phyloP scores from a whole-genome alignment of 2,113 vertebrate species.

The Furnarius figulus region DNA sequence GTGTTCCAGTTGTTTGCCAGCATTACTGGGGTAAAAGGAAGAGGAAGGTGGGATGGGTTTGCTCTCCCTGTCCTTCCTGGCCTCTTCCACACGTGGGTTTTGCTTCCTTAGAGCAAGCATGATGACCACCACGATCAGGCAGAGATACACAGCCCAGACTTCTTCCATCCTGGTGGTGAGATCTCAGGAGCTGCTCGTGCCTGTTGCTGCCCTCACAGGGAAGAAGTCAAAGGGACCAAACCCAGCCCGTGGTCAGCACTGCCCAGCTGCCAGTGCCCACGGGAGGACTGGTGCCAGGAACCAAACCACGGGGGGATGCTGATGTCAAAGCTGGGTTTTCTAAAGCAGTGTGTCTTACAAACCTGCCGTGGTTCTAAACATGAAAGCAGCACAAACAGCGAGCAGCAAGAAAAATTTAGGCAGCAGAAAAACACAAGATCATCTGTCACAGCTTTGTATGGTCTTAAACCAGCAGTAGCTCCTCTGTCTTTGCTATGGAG shows the following conservation, averaged over 20 bases:
- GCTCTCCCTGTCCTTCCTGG: neutral
- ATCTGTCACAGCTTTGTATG: neutral
- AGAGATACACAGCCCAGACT: slow-evolving; percentile 63
- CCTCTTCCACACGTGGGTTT: neutral
- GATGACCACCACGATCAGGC: slow-evolving; percentile 30
- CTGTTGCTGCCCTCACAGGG: neutral
- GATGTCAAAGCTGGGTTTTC: neutral
- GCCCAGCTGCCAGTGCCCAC: neutral
- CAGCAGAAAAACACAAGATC: neutral
- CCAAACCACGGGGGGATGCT: neutral
- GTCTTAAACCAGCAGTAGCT: neutral
- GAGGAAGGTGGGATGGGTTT: neutral
- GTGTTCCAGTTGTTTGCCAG: neutral
- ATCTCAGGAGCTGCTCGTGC: neutral
- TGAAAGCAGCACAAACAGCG: neutral
- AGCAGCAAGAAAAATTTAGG: neutral
- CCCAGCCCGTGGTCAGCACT: neutral
- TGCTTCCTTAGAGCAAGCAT: slow-evolving; percentile 48
- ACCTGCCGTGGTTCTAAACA: neutral
- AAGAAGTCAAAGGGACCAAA: neutral
- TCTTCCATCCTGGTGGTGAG: slow-evolving; percentile 41
- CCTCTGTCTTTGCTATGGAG: neutral
- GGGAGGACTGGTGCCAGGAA: neutral
- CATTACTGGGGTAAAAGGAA: neutral
- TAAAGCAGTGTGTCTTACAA: neutral